Evolutionary conservation across 2,888 invertebrate genomes (phyloP).

Genomic region (Xanthia icteritia): DNA sequence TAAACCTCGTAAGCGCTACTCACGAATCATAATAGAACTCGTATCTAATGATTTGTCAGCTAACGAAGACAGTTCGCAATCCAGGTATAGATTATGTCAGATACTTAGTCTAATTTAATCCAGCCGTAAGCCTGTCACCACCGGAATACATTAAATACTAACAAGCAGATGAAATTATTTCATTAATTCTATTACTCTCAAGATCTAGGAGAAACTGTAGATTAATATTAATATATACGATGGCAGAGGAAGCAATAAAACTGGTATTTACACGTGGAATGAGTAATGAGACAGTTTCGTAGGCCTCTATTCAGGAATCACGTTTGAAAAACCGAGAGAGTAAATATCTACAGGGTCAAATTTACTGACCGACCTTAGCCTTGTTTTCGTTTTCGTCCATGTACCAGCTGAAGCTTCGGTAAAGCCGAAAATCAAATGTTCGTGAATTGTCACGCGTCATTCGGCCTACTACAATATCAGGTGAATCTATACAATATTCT

Average conservation of each 20-base stretch:
- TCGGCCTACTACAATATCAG: too few relatives aligned
- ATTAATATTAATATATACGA: conserved; percentile 22
- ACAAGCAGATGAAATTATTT: conserved; percentile 37
- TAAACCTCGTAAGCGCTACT: neutral
- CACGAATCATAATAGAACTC: neutral
- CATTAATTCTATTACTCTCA: conserved; percentile 30
- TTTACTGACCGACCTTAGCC: too few relatives aligned
- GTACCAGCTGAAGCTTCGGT: too few relatives aligned
- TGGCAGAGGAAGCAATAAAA: conserved; percentile 33
- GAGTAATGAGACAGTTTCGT: neutral
- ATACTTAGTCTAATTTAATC: conserved; percentile 26
- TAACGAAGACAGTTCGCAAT: neutral
- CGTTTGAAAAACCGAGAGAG: too few relatives aligned
- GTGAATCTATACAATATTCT: too few relatives aligned
- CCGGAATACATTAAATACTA: conserved; percentile 40
- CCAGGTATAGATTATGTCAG: neutral
- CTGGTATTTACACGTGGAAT: neutral
- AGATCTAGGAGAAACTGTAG: conserved; percentile 3
- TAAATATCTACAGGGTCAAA: too few relatives aligned
- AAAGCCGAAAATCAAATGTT: too few relatives aligned
- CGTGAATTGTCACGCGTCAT: too few relatives aligned
- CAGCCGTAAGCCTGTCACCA: conserved; percentile 6
- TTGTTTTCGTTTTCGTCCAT: too few relatives aligned
- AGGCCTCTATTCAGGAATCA: too few relatives aligned
- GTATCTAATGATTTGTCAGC: neutral